A percentile compares a stretch with the other conserved stretches of the same genome.
Evolutionary conservation across 2,888 invertebrate genomes (phyloP).

Genomic region (Boloria euphrosyne): DNA sequence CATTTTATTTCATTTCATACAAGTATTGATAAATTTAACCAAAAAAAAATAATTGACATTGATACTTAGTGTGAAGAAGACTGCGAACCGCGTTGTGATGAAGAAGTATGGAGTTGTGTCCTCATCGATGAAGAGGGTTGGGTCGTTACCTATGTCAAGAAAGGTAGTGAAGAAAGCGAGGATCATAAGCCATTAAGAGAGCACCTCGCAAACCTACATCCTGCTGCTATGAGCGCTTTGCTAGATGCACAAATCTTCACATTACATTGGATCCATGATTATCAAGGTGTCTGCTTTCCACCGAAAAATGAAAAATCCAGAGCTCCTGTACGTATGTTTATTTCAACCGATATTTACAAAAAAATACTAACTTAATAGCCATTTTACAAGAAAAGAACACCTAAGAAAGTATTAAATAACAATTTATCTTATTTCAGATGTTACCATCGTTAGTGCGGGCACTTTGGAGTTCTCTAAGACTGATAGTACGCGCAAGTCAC

Average conservation of each 20-base stretch:
- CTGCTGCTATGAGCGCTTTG: constrained; percentile 64
- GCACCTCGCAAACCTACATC: constrained; percentile 63
- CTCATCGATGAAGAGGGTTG: constrained; percentile 73
- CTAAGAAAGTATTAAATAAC: no score
- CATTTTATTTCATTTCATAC: no score
- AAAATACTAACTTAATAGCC: no score
- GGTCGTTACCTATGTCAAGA: constrained; percentile 60
- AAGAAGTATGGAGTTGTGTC: constrained; percentile 65
- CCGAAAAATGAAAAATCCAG: constrained; percentile 33
- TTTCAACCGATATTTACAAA: background rate
- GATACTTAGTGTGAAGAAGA: constrained; percentile 52
- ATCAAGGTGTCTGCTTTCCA: constrained; percentile 71
- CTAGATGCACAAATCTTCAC: constrained; percentile 62
- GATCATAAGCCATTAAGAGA: constrained; percentile 54
- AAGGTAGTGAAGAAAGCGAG: constrained; percentile 44
- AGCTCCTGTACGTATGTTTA: constrained; percentile 52
- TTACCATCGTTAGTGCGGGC: constrained; percentile 59
- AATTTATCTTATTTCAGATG: constrained; percentile 50
- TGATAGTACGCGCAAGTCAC: constrained; percentile 50
- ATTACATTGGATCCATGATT: constrained; percentile 71
- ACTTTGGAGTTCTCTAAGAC: constrained; percentile 53
- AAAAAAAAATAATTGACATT: no score
- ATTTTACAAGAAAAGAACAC: no score
- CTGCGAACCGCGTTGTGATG: constrained; percentile 63
- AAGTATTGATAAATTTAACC: no score